A percentile compares a stretch with the other conserved stretches of the same genome.
These are phyloP conservation scores for Syritta pipiens DNA, from an alignment of 2,888 invertebrate species.

Conservation along the genomic window DNA sequence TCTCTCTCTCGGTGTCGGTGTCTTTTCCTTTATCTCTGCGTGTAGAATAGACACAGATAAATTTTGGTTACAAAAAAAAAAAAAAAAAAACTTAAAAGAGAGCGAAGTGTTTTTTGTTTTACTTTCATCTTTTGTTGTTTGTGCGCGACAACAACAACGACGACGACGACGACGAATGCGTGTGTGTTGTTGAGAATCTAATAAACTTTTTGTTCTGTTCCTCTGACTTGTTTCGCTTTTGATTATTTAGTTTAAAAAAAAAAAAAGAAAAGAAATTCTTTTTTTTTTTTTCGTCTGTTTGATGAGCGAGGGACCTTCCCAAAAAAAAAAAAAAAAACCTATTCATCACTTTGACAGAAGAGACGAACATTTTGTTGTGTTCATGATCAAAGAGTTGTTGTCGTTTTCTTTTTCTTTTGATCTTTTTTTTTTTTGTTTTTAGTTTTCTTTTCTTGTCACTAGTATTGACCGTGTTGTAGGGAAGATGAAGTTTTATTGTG, in stretches of 20 bases:
- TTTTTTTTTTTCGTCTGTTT: slow-evolving; percentile 32
- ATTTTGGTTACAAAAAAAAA: too few relatives aligned
- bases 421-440: slow-evolving; percentile 5
- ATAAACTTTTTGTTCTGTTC: slow-evolving; percentile 45
- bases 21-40: background rate
- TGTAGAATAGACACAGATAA: slow-evolving; percentile 50
- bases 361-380: slow-evolving; percentile 34
- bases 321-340: background rate
- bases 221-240: slow-evolving; percentile 21
- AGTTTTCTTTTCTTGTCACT: slow-evolving; percentile 14
- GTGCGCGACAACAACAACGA: too few relatives aligned
- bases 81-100: slow-evolving; percentile 53
- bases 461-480: background rate
- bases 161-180: background rate
- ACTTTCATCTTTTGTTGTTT: slow-evolving; percentile 64
- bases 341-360: slow-evolving; percentile 65
- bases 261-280: slow-evolving; percentile 5
- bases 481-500: background rate
- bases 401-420: slow-evolving; percentile 15
- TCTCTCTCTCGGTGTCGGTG: background rate
- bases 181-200: slow-evolving; percentile 42
- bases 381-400: slow-evolving; percentile 56
- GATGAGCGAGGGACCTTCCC: slow-evolving; percentile 47
- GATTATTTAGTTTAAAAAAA: slow-evolving; percentile 59
- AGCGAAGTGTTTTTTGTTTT: slow-evolving; percentile 3